Evolutionary conservation across 1,140 invertebrate species (phyloP), one percentile per base, ranked within the genome.

Genomic region (Phymorhynchus buccinoides): DNA sequence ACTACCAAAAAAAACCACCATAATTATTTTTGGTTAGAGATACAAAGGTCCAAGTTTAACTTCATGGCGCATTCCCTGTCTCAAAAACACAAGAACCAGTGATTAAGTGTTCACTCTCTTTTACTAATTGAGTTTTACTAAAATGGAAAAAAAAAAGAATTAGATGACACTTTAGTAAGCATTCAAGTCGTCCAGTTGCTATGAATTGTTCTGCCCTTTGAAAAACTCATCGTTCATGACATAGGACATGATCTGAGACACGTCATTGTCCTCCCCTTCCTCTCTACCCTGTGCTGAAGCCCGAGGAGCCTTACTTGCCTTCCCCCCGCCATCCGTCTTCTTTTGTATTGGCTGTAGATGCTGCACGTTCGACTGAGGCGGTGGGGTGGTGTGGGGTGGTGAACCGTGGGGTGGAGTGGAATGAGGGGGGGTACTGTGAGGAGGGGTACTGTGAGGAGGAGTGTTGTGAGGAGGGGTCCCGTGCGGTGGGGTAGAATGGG

Each of bases 211-310:
- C 44, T 87, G 86, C 62, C 85, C 80, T 39, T 87, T 87, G 77
- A 85, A 87, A 52, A 84, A 87, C 16, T 87, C 86, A 82, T 87
- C 86, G 37, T 77, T 87, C 68, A 84, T 73, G n/a, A 87, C 86
- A 66, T 87, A 87, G 30, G 80, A 84, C 22, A 84, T 84, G 77
- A 87, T 84, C 62, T 87, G 84, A 12, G 83, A 81, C 39, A 85
- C 84, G 66, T 87, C 86, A 37, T 27, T 42, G 27, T 32, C 79
- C 48, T 87, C 84, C 7, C 68, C 84, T 12, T 84, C 86, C 16
- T 86, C 78, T n/a, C n/a, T n/a, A 7, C 56, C 84, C 9, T 83
- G 81, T 39, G 62, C 39, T 32, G 66, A n/a, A 7, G 81, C 39
- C 18, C 44, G 68, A 22, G 81, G 77, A 3, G 41, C 27, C n/a